These are phyloP conservation scores for Idaea straminata DNA, from an alignment of 2,888 invertebrate species.

Conservation along the genomic window DNA sequence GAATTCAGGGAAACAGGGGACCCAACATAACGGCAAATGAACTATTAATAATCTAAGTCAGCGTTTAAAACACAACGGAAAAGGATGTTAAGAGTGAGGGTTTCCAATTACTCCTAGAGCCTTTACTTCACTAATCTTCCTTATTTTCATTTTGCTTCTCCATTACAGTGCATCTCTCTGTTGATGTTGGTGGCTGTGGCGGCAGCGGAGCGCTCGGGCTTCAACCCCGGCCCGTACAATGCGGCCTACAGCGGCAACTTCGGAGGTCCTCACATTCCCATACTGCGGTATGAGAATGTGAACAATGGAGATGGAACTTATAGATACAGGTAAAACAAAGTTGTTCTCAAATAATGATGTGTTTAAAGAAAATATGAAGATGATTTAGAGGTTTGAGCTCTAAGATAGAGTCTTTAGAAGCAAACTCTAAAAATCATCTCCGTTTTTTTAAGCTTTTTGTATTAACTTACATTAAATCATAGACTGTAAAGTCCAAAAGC, in stretches of 20 bases:
- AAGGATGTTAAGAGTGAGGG: too few species aligned
- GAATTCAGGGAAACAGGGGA: too few species aligned
- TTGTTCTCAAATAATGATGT: not conserved
- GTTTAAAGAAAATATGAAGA: not conserved
- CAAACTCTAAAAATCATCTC: too few species aligned
- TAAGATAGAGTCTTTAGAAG: too few species aligned
- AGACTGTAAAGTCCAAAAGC: too few species aligned
- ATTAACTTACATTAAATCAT: too few species aligned
- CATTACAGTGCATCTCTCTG: conserved; percentile 39
- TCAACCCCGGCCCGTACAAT: conserved; percentile 39
- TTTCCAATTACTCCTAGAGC: not conserved
- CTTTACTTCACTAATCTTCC: not conserved
- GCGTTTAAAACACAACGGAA: too few species aligned
- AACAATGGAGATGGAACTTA: conserved; percentile 83
- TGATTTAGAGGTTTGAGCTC: not conserved
- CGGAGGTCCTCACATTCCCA: conserved; percentile 75
- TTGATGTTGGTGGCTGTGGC: conserved; percentile 39
- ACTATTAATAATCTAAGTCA: too few species aligned
- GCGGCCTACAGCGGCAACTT: conserved; percentile 35
- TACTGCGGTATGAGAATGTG: conserved; percentile 79
- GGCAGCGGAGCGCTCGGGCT: conserved; percentile 34
- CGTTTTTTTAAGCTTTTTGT: too few species aligned
- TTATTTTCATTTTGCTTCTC: conserved; percentile 2
- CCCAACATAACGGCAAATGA: too few species aligned
- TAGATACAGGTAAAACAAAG: conserved; percentile 74